Base-by-base conservation (phyloP, 2,888 invertebrate species). In the Scaptomyza cyrtandrae region DNA sequence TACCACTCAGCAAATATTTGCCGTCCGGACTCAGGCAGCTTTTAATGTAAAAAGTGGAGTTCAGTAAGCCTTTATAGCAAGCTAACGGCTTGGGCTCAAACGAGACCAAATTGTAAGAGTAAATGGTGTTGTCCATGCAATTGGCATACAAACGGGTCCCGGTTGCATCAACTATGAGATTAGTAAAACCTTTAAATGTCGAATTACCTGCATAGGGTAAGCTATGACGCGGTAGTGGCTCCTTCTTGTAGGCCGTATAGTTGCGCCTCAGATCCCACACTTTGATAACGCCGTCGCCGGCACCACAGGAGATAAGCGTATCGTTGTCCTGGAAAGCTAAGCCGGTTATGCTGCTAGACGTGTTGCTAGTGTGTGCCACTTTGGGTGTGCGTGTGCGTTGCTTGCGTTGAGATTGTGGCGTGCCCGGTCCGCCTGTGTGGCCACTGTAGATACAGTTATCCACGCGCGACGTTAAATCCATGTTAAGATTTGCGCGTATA, bases 251-350 rank as follows among this genome's bases (percentile, higher is more conserved):
- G 5, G 93, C 93, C 11, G 93, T 94, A 90, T 97, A 97, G 88
- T 95, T 96, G 89, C 97, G 96, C 35, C 98, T 93, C 31, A 97
- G 90, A 91, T 98, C 98, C 97, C 97, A 97, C 1, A 96, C 94
- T 92, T 97, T 97, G 59, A 98, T 95, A 71, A 95, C 93, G 0
- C 97, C 97, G 92, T 98, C 98, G 45, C 96, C 96, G 60, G 97
- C 96, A 0, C 97, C 97, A 88, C 97, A 96, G 0, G 98, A 97
- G 46, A 97, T 93, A 1, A 98, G 93, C 5, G 95, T 95, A 73
- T 94, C 92, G 65, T 95, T 95, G 91, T 97, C 95, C 92, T 96
- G 97, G 92, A 97, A 98, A 1, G 95, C 95, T 14, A 98, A 93
- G 7, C 96, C 95, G 0, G 98, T 98, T 55, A 98, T 96, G 90